phyloP scores from a whole-genome alignment of 2,797 vertebrate species.

The Onychomys leucogaster region DNA sequence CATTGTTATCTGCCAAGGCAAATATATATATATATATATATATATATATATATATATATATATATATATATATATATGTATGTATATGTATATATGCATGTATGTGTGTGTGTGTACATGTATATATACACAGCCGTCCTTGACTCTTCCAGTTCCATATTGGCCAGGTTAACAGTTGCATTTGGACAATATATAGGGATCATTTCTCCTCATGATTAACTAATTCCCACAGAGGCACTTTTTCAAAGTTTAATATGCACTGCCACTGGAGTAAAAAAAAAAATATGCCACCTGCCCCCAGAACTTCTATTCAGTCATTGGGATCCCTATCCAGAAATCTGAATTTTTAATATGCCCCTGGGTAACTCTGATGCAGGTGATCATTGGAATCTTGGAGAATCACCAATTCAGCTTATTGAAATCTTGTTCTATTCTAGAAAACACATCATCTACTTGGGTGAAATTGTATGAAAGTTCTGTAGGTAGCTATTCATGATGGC shows the following conservation, averaged over 20 bases:
- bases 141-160: not conserved
- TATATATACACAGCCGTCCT: not conserved
- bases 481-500: not conserved
- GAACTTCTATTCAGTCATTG: not conserved
- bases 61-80: not conserved
- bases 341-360: not conserved
- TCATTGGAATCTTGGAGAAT: too few relatives aligned
- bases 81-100: not conserved
- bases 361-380: too few relatives aligned
- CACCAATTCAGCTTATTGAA: not conserved
- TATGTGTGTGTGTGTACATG: not conserved
- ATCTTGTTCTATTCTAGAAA: not conserved
- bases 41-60: not conserved
- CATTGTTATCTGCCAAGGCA: not conserved
- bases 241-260: slow-evolving; percentile 25
- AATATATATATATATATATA: not conserved
- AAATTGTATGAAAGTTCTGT: not conserved
- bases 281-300: not conserved
- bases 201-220: not conserved
- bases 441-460: not conserved
- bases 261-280: not conserved
- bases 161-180: not conserved
- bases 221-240: not conserved
- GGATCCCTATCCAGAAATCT: not conserved
- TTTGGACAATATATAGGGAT: not conserved